Percentiles rank a stretch among this genome's conserved stretches.
These are phyloP conservation scores for Chloropsis hardwickii DNA, from an alignment of 2,113 vertebrate genomes.

Conservation along the genomic window DNA sequence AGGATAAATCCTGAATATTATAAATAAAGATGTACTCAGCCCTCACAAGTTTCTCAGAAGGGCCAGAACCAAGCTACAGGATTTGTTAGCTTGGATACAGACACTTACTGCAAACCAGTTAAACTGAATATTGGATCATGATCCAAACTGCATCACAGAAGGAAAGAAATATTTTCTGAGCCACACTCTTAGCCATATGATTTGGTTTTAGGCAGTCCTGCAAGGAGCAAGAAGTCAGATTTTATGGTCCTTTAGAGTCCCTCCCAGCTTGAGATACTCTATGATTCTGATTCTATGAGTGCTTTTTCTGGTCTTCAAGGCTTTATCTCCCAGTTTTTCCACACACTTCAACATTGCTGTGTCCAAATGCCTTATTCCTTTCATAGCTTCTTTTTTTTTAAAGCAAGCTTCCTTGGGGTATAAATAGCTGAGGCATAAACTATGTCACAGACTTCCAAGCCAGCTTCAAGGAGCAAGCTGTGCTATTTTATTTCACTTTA, in stretches of 20 bases:
- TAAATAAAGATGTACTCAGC: neutral
- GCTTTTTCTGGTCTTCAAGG: neutral
- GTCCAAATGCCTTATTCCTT: neutral
- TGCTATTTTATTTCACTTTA: neutral
- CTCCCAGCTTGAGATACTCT: neutral
- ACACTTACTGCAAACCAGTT: neutral
- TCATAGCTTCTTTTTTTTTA: neutral
- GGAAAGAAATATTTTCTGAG: neutral
- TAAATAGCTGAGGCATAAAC: neutral
- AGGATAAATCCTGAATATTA: neutral
- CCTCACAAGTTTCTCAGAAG: neutral
- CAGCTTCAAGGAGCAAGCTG: neutral
- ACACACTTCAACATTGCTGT: neutral
- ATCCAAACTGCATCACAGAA: neutral
- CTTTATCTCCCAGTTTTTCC: neutral
- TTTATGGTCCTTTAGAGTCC: neutral
- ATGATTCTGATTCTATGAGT: neutral
- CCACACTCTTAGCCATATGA: accelerated
- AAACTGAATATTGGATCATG: neutral
- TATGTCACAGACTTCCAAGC: neutral
- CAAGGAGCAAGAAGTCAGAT: neutral
- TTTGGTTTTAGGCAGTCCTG: neutral
- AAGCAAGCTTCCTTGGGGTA: neutral
- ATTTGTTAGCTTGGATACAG: neutral
- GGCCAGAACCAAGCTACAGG: neutral